phyloP scores from a whole-genome alignment of 2,113 vertebrate species.

The Oreochromis tanganicae region DNA sequence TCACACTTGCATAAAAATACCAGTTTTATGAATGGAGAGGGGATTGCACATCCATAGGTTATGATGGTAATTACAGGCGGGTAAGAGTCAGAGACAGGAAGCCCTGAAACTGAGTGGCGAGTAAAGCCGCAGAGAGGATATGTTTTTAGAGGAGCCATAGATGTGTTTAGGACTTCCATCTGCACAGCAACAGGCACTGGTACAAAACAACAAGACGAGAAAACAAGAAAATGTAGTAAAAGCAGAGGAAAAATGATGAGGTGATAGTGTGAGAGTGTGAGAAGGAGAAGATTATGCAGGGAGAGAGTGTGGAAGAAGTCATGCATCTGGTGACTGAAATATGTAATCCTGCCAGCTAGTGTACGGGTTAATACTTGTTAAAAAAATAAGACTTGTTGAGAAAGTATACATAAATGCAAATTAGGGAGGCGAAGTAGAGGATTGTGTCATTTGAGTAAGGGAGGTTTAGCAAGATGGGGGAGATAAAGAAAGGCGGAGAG shows the following conservation, averaged over 20 bases:
- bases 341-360: not conserved
- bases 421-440: not conserved
- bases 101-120: slow-evolving; percentile 34
- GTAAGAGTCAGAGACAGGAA: slow-evolving; percentile 44
- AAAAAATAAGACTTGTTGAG: not conserved
- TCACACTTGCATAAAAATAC: slow-evolving; percentile 28
- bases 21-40: slow-evolving; percentile 54
- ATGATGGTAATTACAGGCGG: slow-evolving; percentile 57
- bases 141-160: slow-evolving; percentile 57
- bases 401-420: not conserved
- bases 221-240: slow-evolving; percentile 9
- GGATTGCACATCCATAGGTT: slow-evolving; percentile 47
- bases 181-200: slow-evolving; percentile 46
- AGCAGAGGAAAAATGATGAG: not conserved
- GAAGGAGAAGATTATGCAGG: not conserved
- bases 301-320: not conserved
- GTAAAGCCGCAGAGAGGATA: slow-evolving; percentile 59
- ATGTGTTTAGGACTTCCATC: slow-evolving; percentile 41
- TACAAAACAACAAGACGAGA: slow-evolving; percentile 46
- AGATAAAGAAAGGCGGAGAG: not conserved
- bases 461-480: not conserved
- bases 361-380: not conserved
- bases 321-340: not conserved
- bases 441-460: not conserved
- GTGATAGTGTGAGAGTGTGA: not conserved